Base-by-base conservation (phyloP, 64 coral and sea anemone genomes). In the Actinia tenebrosa region DNA sequence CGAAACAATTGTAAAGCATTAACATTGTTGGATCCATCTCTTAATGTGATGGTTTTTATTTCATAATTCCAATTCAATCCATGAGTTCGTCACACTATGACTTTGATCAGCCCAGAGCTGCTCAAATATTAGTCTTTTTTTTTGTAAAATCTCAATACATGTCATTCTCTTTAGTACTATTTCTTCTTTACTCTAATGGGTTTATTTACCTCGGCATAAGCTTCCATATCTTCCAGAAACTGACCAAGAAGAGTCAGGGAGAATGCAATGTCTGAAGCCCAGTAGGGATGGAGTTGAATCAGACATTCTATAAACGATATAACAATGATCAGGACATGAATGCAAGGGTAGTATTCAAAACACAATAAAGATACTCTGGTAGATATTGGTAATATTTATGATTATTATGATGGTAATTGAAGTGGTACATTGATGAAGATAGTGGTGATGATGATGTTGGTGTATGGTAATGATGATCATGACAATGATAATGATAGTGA, bases 151-250 rank as follows among this genome's bases (percentile, higher is more conserved):
- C 56, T 66, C 4, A 66, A 66, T n/a, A n/a, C 3, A 7, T 19
- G 11, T 66, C 2, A 22, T 66, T 66, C 22, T 13, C 69, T 30
- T 75, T 75, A 14, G 3, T 30, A 30, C 15, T 30, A 27, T 75
- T 30, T 26, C 16, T 42, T 75, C 69, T 75, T 75, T n/a, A 66
- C 19, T 9, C 22, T 2, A 58, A 58, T 14, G 10, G 2, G 1
- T 26, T 15, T 30, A 10, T 53, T 83, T 23, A 98, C 96, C 93
- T 98, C 96, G 52, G 96, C 90, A 91, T 98, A 98, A 66, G 96
- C 96, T 54, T 98, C 96, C 96, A 98, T 98, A 52, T 98, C 96
- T 64, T 98, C 96, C 37, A 98, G 72, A 69, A 98, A 98, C 84
- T 98, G 96, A 44, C 93, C 88, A 22, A 98, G 88, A 1, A 98